A percentile compares a stretch with the other conserved stretches of the same genome.
These are phyloP conservation scores for Callipepla squamata DNA, from an alignment of 2,113 vertebrate genomes.

Conservation along the genomic window DNA sequence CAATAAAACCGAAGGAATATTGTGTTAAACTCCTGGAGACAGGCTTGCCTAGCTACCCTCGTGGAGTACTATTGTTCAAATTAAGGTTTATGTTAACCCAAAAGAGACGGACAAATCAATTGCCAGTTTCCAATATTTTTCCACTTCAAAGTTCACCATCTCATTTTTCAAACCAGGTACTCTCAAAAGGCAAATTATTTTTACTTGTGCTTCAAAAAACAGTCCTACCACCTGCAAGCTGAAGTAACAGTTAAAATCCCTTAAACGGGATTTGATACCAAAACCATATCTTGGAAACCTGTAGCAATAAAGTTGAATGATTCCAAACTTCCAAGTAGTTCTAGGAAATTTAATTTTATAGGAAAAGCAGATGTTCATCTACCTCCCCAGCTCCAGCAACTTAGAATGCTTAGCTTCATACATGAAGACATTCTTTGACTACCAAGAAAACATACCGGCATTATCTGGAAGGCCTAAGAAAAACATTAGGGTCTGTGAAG, in stretches of 20 bases:
- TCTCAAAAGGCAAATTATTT: background rate
- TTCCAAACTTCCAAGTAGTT: background rate
- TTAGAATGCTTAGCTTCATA: background rate
- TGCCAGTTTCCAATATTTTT: background rate
- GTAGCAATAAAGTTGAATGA: background rate
- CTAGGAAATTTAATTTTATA: conserved; percentile 24
- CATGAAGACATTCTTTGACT: background rate
- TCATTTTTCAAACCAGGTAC: background rate
- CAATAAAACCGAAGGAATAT: background rate
- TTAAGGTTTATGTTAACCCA: background rate
- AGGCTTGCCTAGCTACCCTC: background rate
- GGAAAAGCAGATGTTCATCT: conserved; percentile 8
- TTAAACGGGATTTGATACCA: background rate
- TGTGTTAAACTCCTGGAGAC: background rate
- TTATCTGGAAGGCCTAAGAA: background rate
- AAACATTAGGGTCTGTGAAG: background rate
- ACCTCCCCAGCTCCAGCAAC: background rate
- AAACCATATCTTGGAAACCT: conserved; percentile 13
- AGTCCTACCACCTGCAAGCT: background rate
- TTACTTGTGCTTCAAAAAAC: background rate
- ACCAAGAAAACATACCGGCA: background rate
- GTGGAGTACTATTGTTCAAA: background rate
- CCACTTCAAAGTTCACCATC: background rate
- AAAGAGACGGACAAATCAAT: background rate
- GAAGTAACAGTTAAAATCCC: background rate